Evolutionary conservation across 2,888 invertebrate genomes (phyloP).

Genomic region (Lasioglossum figueresi): DNA sequence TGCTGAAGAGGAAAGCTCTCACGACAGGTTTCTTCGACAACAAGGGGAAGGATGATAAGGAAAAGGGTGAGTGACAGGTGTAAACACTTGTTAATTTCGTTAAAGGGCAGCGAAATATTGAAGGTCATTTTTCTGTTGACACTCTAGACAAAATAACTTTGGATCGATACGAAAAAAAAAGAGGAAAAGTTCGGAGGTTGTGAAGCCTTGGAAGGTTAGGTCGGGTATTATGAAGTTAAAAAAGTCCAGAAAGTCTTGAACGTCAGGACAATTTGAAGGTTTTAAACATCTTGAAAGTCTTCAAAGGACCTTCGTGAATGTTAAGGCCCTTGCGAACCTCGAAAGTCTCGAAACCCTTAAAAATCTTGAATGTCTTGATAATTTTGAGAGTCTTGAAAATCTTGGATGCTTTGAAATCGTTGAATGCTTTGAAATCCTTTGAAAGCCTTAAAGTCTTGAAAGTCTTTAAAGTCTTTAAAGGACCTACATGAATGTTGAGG

Average conservation of each 20-base stretch:
- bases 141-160: neutral
- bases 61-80: slow-evolving; percentile 86
- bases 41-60: slow-evolving; percentile 89
- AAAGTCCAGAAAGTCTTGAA: too few species aligned
- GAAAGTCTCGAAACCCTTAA: neutral
- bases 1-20: slow-evolving; percentile 94
- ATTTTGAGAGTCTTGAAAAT: neutral
- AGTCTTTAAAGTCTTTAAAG: neutral
- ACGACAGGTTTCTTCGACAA: slow-evolving; percentile 95
- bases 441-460: neutral
- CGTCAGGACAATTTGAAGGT: too few species aligned
- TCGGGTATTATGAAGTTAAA: neutral
- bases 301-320: too few species aligned
- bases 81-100: slow-evolving; percentile 14
- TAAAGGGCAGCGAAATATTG: neutral
- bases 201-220: neutral
- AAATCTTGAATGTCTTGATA: neutral
- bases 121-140: neutral
- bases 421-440: too few species aligned
- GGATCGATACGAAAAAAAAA: neutral
- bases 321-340: neutral
- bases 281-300: too few species aligned
- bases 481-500: too few species aligned
- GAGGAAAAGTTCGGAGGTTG: neutral
- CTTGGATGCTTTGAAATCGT: neutral